phyloP scores from a whole-genome alignment of 2,797 vertebrate species.

The Pseudochirops cupreus region DNA sequence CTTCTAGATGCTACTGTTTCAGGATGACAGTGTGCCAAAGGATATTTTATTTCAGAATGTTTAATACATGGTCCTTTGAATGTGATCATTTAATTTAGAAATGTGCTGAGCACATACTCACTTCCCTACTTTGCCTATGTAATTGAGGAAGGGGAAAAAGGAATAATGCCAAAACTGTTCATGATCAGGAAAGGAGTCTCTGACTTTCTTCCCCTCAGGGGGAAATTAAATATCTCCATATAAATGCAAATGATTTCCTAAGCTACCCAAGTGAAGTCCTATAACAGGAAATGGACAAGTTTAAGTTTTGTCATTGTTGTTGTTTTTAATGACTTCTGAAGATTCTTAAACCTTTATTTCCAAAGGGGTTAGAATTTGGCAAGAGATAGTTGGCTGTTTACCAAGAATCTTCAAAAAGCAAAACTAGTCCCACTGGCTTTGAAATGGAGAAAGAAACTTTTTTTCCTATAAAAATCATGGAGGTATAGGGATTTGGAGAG shows the following conservation, averaged over 20 bases:
- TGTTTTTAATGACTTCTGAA: constrained; percentile 33
- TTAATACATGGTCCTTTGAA: constrained; percentile 56
- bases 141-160: constrained; percentile 33
- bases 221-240: constrained; percentile 77
- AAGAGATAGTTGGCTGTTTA: neutral
- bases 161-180: constrained; percentile 13
- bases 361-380: constrained; percentile 28
- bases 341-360: constrained; percentile 60
- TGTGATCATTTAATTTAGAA: constrained; percentile 54
- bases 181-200: constrained; percentile 59
- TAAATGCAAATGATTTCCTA: constrained; percentile 75
- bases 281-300: constrained; percentile 59
- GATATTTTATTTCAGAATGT: constrained; percentile 6
- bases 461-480: neutral
- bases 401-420: neutral
- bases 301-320: constrained; percentile 48
- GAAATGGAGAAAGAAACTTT: neutral
- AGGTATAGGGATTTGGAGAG: neutral
- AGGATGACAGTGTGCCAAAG: neutral
- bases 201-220: constrained; percentile 63
- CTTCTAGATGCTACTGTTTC: neutral
- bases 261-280: constrained; percentile 73
- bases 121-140: constrained; percentile 52
- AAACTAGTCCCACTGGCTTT: neutral
- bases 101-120: constrained; percentile 45